Base-by-base conservation (phyloP, 2,113 vertebrate species). In the Bubo bubo region DNA sequence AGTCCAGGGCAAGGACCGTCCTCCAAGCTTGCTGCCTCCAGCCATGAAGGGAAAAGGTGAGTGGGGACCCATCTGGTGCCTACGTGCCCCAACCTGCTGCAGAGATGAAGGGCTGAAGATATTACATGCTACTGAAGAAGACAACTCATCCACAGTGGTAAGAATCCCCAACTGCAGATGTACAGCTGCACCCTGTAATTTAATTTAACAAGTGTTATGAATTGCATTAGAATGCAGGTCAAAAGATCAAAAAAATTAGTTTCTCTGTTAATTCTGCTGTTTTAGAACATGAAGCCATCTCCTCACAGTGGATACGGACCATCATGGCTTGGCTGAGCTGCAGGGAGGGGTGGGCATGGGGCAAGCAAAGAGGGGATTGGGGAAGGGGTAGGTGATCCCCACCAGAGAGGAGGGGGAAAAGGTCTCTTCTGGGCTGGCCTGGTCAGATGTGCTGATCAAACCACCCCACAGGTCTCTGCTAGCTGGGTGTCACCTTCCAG, bases 381-480 rank as follows among this genome's bases (percentile, higher is more conserved):
- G 16, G 9, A 83, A 39, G 10, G 22, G 13, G 9, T 32, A 34
- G 4, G 1, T 26, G 26, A 10, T 45, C 14, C 45, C 43, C 14
- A 9, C 8, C 15, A 30, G 8, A 26, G 43, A 13, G 9, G 7
- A 17, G 8, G n/a, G 39, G 30, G 12, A 5, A 3, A 37, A 32
- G 5, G 7, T 70, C 27, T 30, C 9, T 43, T 34, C 56, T 37
- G 26, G 50, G 9, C 1, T 22, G 19, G 20, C 17, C 14, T 2
- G 3, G 21, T 15, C 32, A 22, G 30, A 30, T 0, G 0, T 8
- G 4, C 17, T 12, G 22, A 19, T 18, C 28, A 50, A 86, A 49
- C 4, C 0, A 0, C 64, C 37, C 6, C 2, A 1, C 14, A 13
- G 12, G 27, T n/a, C 47, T 37, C 41, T 68, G 56, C n/a, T 22